Conservation (phyloP, 1,140 invertebrate genomes). For the Microplitis demolitor region DNA sequence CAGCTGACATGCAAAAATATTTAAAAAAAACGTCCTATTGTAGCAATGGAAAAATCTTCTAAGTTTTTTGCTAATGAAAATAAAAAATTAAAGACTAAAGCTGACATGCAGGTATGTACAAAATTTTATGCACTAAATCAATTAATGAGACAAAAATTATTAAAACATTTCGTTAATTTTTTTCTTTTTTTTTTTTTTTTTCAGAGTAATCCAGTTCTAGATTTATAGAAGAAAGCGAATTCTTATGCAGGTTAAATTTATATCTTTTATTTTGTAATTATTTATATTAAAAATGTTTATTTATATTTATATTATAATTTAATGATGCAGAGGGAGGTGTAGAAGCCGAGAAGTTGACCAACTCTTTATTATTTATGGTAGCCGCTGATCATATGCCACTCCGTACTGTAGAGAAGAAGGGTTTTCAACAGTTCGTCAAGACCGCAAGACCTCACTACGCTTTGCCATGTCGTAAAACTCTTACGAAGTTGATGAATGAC, state of each 20-base stretch:
- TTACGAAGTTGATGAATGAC: no score
- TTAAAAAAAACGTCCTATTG: neutral
- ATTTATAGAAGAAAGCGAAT: neutral
- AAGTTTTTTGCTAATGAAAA: neutral
- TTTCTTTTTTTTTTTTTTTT: neutral
- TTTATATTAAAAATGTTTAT: neutral
- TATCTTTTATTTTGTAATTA: neutral
- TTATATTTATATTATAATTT: neutral
- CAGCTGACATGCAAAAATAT: neutral
- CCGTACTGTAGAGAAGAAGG: conserved; percentile 43
- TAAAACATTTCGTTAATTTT: neutral
- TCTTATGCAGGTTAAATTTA: neutral
- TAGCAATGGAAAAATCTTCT: neutral
- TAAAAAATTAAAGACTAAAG: neutral
- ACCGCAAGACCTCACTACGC: conserved; percentile 37
- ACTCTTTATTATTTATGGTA: conserved; percentile 46
- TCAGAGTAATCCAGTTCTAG: neutral
- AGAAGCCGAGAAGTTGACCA: conserved; percentile 31
- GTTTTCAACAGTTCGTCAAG: conserved; percentile 42
- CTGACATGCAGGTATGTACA: neutral
- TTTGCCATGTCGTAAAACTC: conserved; percentile 38
- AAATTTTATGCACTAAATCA: neutral
- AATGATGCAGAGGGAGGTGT: conserved; percentile 26
- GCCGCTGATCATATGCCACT: conserved; percentile 41
- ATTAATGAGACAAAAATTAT: neutral